phyloP scores from a whole-genome alignment of 2,888 invertebrate species.

The Pecten maximus region DNA sequence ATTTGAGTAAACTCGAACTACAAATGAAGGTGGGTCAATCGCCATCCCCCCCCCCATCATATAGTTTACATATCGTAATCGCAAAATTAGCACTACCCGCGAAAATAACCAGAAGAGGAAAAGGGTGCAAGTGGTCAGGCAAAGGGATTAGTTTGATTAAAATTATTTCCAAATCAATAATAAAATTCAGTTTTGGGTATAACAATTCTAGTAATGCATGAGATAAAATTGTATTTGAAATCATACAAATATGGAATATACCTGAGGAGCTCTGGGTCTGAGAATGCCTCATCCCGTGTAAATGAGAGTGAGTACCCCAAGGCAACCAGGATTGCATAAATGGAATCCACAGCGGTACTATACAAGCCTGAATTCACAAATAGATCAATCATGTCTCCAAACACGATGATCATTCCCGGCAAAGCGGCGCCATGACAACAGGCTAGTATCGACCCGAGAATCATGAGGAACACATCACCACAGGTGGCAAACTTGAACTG shows the following conservation, averaged over 20 bases:
- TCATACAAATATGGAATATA: background rate
- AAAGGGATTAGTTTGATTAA: too few species aligned
- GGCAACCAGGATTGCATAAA: background rate
- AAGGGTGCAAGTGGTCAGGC: too few species aligned
- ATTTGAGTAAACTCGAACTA: too few species aligned
- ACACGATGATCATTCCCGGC: constrained; percentile 81
- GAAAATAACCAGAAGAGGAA: too few species aligned
- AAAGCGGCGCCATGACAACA: constrained; percentile 75
- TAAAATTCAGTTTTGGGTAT: too few species aligned
- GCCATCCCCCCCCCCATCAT: too few species aligned
- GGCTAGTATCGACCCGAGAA: constrained; percentile 75
- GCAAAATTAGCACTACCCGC: too few species aligned
- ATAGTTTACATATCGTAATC: too few species aligned
- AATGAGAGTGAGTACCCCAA: background rate
- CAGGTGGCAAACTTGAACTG: constrained; percentile 80
- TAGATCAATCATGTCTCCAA: constrained; percentile 80
- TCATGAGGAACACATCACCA: constrained; percentile 76
- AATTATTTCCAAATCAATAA: too few species aligned
- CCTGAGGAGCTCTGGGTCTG: background rate
- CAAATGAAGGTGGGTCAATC: too few species aligned
- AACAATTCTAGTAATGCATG: too few species aligned
- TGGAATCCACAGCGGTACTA: background rate
- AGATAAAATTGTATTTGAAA: too few species aligned
- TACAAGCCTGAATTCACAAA: constrained; percentile 73
- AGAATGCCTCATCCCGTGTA: background rate